Percentiles rank a stretch among this genome's conserved stretches.
Evolutionary conservation across 2,888 invertebrate species (phyloP).

Genomic region (Lasius platythorax): DNA sequence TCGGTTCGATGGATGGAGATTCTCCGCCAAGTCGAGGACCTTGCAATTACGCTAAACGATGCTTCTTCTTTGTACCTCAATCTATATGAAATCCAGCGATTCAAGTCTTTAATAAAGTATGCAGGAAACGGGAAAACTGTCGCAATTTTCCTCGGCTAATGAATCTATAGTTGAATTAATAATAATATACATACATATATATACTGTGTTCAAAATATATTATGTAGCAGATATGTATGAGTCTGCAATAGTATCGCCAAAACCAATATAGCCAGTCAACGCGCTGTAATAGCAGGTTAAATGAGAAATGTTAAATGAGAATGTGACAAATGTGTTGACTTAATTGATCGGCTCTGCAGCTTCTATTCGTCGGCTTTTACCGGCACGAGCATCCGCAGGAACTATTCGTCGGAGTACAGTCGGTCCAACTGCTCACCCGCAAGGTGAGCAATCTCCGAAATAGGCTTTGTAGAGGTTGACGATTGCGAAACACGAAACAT

Average conservation of each 20-base stretch:
- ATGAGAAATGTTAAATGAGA: constrained; percentile 1
- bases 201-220: too few species aligned
- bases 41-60: constrained; percentile 17
- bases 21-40: not conserved
- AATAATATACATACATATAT: too few species aligned
- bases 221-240: not conserved
- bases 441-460: constrained; percentile 74
- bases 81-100: constrained; percentile 2
- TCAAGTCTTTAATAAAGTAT: not conserved
- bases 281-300: constrained; percentile 58
- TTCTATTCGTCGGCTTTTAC: constrained; percentile 74
- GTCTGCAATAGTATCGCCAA: not conserved
- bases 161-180: not conserved
- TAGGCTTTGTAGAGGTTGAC: constrained; percentile 16
- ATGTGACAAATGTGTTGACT: constrained; percentile 45
- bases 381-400: constrained; percentile 72
- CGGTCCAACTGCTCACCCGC: constrained; percentile 76
- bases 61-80: constrained; percentile 11
- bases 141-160: constrained; percentile 6
- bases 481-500: constrained; percentile 21
- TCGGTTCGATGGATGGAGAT: not conserved
- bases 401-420: constrained; percentile 74
- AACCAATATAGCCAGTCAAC: not conserved
- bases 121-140: not conserved
- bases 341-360: constrained; percentile 72